Percentiles rank a stretch among this genome's conserved stretches.
phyloP scores from a whole-genome alignment of 2,113 vertebrate genomes.

The Ictalurus furcatus region DNA sequence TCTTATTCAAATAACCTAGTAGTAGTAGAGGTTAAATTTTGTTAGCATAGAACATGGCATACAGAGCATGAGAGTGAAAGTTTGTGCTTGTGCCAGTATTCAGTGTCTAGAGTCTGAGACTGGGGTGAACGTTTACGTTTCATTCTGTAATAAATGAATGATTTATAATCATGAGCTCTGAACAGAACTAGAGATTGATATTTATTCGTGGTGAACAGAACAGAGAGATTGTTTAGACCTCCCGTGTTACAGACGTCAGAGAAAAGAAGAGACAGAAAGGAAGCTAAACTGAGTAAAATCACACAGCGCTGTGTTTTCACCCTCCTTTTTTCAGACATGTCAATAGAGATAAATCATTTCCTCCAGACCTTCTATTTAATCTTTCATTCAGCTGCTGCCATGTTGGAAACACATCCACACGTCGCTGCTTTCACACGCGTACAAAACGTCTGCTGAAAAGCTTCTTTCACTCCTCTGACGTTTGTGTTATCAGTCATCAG shows the following conservation, averaged over 20 bases:
- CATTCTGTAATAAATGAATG: not conserved
- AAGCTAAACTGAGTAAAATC: not conserved
- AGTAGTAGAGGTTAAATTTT: not conserved
- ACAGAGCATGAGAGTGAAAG: not conserved
- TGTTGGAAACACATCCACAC: conserved; percentile 26
- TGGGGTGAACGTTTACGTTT: not conserved
- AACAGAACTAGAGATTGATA: not conserved
- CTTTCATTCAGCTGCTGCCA: conserved; percentile 31
- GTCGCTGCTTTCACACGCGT: conserved; percentile 6
- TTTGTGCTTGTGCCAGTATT: not conserved
- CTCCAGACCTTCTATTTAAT: conserved; percentile 26
- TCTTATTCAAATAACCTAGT: too few species aligned
- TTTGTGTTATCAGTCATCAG: conserved; percentile 42
- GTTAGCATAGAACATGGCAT: not conserved
- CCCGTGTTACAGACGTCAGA: not conserved
- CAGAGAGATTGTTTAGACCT: not conserved
- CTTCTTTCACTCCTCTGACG: conserved; percentile 33
- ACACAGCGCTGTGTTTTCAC: not conserved
- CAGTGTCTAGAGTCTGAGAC: not conserved
- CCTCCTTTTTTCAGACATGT: conserved; percentile 31
- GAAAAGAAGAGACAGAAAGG: not conserved
- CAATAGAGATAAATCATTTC: conserved; percentile 49
- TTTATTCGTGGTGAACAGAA: not conserved
- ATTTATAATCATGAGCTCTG: not conserved
- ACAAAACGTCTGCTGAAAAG: conserved; percentile 34